Evolutionary conservation across 1,140 invertebrate genomes (phyloP).

Genomic region (Bombus pyrosoma): DNA sequence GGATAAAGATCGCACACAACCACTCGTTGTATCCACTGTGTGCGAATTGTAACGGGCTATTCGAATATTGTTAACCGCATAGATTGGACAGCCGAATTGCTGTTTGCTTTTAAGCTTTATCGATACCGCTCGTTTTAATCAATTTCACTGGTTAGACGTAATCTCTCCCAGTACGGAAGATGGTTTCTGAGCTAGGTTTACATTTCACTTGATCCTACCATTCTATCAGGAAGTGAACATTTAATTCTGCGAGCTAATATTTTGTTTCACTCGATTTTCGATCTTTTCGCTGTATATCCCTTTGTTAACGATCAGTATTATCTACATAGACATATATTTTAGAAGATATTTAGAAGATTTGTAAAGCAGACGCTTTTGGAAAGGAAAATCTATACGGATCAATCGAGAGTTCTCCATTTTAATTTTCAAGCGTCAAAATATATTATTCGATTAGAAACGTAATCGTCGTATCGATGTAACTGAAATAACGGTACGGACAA

Average conservation of each 20-base stretch:
- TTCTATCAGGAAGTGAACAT: too few species aligned
- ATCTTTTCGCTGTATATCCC: too few species aligned
- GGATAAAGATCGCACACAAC: neutral
- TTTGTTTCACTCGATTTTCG: neutral
- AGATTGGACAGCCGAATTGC: neutral
- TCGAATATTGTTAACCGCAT: neutral
- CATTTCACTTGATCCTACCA: neutral
- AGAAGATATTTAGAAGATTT: too few species aligned
- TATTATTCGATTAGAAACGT: neutral
- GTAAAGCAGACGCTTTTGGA: neutral
- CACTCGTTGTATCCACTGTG: neutral
- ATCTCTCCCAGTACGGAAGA: neutral
- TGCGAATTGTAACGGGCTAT: neutral
- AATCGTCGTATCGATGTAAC: neutral
- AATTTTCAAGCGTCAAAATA: neutral
- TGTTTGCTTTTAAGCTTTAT: conserved; percentile 13
- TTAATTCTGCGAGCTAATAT: neutral
- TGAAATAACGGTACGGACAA: neutral
- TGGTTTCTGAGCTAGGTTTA: neutral
- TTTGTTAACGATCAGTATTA: neutral
- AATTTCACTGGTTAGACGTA: conserved; percentile 1
- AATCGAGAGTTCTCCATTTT: too few species aligned
- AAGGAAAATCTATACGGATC: neutral
- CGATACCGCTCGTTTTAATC: conserved; percentile 30
- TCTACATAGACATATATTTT: neutral